Percentiles rank a stretch among this genome's conserved stretches.
These are phyloP conservation scores for Itoplectis maculator DNA, from an alignment of 2,888 invertebrate species.

Conservation along the genomic window DNA sequence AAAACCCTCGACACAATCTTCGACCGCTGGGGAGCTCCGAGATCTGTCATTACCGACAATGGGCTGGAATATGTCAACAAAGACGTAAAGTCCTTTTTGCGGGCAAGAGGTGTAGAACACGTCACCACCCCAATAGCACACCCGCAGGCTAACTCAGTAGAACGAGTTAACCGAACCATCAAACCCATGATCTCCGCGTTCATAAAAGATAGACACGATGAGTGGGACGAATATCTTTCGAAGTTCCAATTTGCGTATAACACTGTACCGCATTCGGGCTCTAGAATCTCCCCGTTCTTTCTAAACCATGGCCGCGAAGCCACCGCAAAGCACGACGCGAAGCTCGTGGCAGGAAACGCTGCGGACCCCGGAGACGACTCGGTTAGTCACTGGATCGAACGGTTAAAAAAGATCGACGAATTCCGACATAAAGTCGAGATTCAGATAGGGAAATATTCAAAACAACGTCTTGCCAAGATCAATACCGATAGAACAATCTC, in stretches of 20 bases:
- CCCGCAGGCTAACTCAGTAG: slow-evolving; percentile 55
- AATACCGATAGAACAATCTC: neutral
- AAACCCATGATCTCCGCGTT: slow-evolving; percentile 44
- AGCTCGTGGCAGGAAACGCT: neutral
- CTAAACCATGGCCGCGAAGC: slow-evolving; percentile 45
- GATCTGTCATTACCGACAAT: slow-evolving; percentile 45
- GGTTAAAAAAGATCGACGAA: neutral
- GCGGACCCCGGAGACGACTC: neutral
- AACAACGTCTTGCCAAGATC: slow-evolving; percentile 30
- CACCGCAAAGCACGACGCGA: neutral
- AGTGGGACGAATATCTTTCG: slow-evolving; percentile 52
- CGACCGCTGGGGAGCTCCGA: slow-evolving; percentile 44
- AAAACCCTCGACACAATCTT: slow-evolving; percentile 37
- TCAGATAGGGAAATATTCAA: neutral
- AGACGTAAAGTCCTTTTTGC: slow-evolving; percentile 38
- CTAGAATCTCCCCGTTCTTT: slow-evolving; percentile 38
- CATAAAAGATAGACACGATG: slow-evolving; percentile 31
- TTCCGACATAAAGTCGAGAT: slow-evolving; percentile 1
- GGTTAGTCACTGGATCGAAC: neutral
- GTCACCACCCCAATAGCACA: slow-evolving; percentile 45
- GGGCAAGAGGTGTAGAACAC: slow-evolving; percentile 36
- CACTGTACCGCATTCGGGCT: slow-evolving; percentile 43
- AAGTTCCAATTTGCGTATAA: slow-evolving; percentile 52
- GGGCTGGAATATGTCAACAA: slow-evolving; percentile 40
- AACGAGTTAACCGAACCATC: slow-evolving; percentile 46